These are phyloP conservation scores for Gadopsis bispinosus DNA, from an alignment of 2,797 vertebrate species.

Conservation along the genomic window DNA sequence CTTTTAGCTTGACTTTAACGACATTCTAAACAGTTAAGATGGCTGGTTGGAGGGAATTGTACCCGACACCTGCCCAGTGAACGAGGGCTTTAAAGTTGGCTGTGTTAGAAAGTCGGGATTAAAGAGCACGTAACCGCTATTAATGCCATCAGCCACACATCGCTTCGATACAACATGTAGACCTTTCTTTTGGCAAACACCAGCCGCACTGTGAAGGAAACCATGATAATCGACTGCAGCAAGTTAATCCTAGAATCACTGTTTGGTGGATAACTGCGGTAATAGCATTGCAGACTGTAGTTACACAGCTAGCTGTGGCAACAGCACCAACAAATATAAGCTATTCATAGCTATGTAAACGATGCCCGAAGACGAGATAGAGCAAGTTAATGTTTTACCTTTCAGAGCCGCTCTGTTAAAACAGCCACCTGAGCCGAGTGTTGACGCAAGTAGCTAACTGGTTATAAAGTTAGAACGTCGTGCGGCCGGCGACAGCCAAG, in stretches of 20 bases:
- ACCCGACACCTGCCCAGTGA: too few species aligned
- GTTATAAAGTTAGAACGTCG: background rate
- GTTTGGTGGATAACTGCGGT: background rate
- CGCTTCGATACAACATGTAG: background rate
- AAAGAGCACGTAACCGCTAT: too few species aligned
- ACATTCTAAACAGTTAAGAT: background rate
- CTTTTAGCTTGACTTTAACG: background rate
- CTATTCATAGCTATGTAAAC: background rate
- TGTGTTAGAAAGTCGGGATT: background rate
- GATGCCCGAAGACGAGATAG: background rate
- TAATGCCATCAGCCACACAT: background rate
- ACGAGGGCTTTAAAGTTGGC: background rate
- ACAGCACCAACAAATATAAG: too few species aligned
- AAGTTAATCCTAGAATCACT: background rate
- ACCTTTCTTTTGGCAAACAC: background rate
- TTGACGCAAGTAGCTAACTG: background rate
- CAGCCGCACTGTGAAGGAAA: background rate
- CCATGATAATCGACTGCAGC: background rate
- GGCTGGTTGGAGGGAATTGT: background rate
- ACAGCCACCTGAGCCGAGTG: too few species aligned
- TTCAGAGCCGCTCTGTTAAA: background rate
- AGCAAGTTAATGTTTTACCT: background rate
- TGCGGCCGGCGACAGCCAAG: too few species aligned
- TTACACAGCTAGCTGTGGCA: background rate
- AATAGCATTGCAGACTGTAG: background rate